Percentiles rank a stretch among this genome's conserved stretches.
Evolutionary conservation across 2,797 vertebrate genomes (phyloP).

Genomic region (Gallinago nigripennis): DNA sequence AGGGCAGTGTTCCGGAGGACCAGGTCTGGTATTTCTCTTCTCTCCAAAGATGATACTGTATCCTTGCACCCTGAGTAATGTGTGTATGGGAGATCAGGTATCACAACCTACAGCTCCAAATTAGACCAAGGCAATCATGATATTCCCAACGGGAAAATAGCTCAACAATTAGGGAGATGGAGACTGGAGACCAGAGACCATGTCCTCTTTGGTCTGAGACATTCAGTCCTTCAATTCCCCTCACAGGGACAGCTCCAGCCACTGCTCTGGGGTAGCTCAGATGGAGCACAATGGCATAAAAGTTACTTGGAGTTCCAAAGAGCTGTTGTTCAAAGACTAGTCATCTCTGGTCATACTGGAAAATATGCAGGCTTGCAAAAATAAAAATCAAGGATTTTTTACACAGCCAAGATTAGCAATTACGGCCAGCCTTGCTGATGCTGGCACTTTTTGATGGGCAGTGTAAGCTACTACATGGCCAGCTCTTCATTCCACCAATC

Average conservation of each 20-base stretch:
- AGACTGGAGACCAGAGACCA: neutral
- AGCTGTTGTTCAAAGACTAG: neutral
- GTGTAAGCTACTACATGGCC: neutral
- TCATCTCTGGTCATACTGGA: neutral
- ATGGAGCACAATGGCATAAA: neutral
- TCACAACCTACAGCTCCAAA: neutral
- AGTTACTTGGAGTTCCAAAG: accelerated
- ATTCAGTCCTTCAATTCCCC: neutral
- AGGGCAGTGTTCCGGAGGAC: neutral
- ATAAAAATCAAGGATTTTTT: neutral
- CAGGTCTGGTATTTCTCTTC: neutral
- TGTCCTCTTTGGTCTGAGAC: neutral
- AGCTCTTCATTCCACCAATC: neutral
- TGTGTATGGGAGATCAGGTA: neutral
- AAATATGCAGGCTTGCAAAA: neutral
- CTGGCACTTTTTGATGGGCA: neutral
- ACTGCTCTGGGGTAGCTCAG: neutral
- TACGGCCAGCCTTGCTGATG: neutral
- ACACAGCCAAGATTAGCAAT: neutral
- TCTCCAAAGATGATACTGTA: neutral
- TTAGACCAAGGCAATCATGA: neutral
- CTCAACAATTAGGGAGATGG: neutral
- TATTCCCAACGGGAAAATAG: neutral
- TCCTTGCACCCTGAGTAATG: neutral
- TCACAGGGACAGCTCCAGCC: neutral